Base-by-base conservation (phyloP, 1,140 invertebrate species). In the Drosophila quadrilineata region DNA sequence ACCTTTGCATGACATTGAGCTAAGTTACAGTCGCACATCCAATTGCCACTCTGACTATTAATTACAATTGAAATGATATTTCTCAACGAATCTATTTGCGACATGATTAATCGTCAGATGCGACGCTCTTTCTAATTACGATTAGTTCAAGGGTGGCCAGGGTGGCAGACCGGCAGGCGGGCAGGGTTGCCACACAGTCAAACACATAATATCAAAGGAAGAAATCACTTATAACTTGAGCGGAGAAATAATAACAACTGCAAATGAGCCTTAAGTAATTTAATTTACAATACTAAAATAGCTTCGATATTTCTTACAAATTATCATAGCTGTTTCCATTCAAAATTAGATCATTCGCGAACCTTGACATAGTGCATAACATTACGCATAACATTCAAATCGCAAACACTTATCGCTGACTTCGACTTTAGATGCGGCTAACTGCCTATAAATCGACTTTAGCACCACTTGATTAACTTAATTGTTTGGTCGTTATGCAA, bases 61-160 rank as follows among this genome's bases (percentile, higher is more conserved):
- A 75, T 80, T 66, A 79, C 70, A 46, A 17, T 52, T 46, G 65
- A 79, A 79, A 79, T 49, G 75, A 79, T 79, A 68, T 71, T 79
- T 79, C 60, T 79, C 70, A 70, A 45, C n/a, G n/a, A n/a, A n/a
- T n/a, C n/a, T n/a, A n/a, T n/a, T n/a, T 79, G 75, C 66, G 31
- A 14, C 26, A 35, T 79, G 75, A 79, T 79, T 80, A 79, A 79
- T 79, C 54, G 56, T 59, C 26, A n/a, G 56, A 54, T 49, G 43
- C 70, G 59, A 71, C 80, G 74, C 66, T 79, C 75, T 66, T 80
- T 79, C 75, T 79, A 80, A 79, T 79, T 79, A 77, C 56, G 43
- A 33, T 17, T 19, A 3, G 10, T 49, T 63, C 9, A 31, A 56
- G 19, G 31, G 53, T 58, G 36, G 41, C 41, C 41, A 45, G 12